Conservation (phyloP, 2,888 invertebrate species). For the Andrena hattorfiana region DNA sequence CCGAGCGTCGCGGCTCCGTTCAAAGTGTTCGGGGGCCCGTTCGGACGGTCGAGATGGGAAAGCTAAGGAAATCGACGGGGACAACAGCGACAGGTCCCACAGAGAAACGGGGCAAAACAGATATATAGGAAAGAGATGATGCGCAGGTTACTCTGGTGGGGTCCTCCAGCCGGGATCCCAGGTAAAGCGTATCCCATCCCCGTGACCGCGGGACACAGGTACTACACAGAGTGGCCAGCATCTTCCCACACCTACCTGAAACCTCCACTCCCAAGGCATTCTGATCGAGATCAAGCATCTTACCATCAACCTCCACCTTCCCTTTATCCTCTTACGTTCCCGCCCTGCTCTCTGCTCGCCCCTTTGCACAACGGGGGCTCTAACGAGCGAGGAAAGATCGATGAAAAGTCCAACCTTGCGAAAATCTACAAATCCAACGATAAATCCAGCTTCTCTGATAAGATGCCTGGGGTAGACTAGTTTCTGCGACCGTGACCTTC, state of each 20-base stretch:
- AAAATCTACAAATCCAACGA: neutral
- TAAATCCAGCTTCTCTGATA: too few species aligned
- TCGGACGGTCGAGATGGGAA: slow-evolving; percentile 4
- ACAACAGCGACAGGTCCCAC: slow-evolving; percentile 56
- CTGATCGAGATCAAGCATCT: slow-evolving; percentile 65
- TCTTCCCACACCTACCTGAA: slow-evolving; percentile 77
- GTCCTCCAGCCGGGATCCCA: slow-evolving; percentile 33
- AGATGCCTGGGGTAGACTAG: neutral
- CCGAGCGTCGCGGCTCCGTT: neutral
- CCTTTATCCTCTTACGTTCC: neutral
- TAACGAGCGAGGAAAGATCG: neutral
- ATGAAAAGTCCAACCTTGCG: neutral
- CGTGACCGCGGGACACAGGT: slow-evolving; percentile 60
- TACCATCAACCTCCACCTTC: neutral
- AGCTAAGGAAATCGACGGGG: neutral
- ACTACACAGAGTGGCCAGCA: slow-evolving; percentile 73
- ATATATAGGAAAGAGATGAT: slow-evolving; percentile 40
- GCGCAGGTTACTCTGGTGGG: slow-evolving; percentile 61
- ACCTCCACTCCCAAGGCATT: slow-evolving; percentile 52
- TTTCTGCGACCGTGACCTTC: neutral
- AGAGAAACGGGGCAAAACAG: slow-evolving; percentile 45
- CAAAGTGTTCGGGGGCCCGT: slow-evolving; percentile 10
- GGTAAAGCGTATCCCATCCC: slow-evolving; percentile 46
- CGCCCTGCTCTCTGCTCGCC: neutral
- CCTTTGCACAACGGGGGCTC: slow-evolving; percentile 5